A percentile compares a stretch with the other conserved stretches of the same genome.
Conservation (phyloP, 2,797 vertebrate species). For the Hemibagrus guttatus region DNA sequence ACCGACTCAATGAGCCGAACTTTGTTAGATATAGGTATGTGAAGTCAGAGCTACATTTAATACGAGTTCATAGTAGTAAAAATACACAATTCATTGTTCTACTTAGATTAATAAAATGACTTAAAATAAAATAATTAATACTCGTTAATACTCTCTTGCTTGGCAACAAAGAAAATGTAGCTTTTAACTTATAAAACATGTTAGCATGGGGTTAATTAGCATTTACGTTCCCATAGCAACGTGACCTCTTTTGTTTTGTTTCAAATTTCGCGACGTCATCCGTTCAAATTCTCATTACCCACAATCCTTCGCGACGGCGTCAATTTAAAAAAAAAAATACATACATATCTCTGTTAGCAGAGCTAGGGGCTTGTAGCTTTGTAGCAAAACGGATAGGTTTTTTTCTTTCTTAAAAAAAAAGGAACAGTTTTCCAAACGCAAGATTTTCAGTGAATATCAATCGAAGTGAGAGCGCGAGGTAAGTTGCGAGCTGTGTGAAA, state of each 20-base stretch:
- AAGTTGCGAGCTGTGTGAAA: constrained; percentile 15
- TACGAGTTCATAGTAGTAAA: neutral
- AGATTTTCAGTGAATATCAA: neutral
- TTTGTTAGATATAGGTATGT: neutral
- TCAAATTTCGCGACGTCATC: constrained; percentile 69
- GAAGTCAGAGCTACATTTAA: neutral
- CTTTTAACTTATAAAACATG: no score
- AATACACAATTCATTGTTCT: neutral
- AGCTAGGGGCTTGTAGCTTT: neutral
- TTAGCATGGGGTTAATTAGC: neutral
- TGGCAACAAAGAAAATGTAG: no score
- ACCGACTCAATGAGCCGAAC: neutral
- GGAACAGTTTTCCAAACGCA: neutral
- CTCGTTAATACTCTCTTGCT: no score
- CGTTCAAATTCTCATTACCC: constrained; percentile 56
- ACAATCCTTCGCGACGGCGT: constrained; percentile 48
- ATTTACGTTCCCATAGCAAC: constrained; percentile 51
- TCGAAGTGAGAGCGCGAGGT: constrained; percentile 28
- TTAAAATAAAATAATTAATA: neutral
- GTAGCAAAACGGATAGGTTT: neutral
- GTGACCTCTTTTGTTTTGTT: constrained; percentile 71
- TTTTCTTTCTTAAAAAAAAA: neutral
- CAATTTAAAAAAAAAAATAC: constrained; percentile 39
- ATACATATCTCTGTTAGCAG: neutral
- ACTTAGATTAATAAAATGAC: neutral